Evolutionary conservation across 2,888 invertebrate species (phyloP), one percentile per base, ranked within the genome.

Genomic region (Pegoplata infirma): DNA sequence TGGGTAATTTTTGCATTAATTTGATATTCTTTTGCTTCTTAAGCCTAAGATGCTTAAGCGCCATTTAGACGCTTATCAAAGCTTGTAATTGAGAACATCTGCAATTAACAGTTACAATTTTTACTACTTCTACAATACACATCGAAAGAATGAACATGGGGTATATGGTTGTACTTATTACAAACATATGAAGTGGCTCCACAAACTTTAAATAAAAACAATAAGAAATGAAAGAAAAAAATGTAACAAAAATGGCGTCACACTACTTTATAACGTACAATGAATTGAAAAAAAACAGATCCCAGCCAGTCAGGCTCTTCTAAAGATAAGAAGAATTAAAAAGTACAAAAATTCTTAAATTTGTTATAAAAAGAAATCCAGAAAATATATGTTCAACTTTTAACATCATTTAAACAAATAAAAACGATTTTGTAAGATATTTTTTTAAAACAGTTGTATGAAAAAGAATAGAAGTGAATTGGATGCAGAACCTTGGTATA

Each of bases 71-170:
- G 69, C 76, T 74, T 77, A 77, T 74, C 76, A 80, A 36, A 59
- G 71, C 75, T 71, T 84, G 83, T 85, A 86, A 87, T 86, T 86
- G 87, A 83, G 66, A 80, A 80, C 71, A 82, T 72, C 80, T 83
- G 85, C 84, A 86, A 86, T 86, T 87, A 87, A 87, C 84, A 83
- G 83, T 82, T 80, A 79, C 74, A 79, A 67, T 75, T 75, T 67
- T 71, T 58, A 79, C 66, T 71, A 74, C 78, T 79, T 55, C 23
- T 49, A n/a, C n/a, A n/a, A n/a, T n/a, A n/a, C n/a, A n/a, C n/a
- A n/a, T n/a, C n/a, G n/a, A n/a, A n/a, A n/a, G n/a, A n/a, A n/a
- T n/a, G n/a, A n/a, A 64, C 78, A 40, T n/a, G 36, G 36, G 4
- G n/a, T 40, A 25, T 6, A n/a, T n/a, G n/a, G n/a, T n/a, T n/a